Evolutionary conservation across 2,888 invertebrate genomes (phyloP), one percentile per base, ranked within the genome.

Genomic region (Oxycera nigricornis): DNA sequence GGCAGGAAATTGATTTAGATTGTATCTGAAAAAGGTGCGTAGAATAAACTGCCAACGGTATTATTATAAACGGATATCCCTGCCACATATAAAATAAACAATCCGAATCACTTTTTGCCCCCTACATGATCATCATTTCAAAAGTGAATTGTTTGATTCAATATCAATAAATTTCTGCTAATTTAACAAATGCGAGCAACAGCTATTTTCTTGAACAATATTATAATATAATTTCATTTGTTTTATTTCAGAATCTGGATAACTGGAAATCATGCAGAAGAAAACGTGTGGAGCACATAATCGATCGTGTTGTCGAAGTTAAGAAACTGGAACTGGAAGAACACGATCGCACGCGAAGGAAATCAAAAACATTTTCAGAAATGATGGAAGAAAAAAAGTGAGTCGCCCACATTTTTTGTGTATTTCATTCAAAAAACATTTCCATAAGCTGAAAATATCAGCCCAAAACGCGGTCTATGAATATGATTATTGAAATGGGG

Each of bases 211-310:
- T n/a, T n/a, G n/a, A n/a, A n/a, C n/a, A n/a, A n/a, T n/a, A n/a
- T n/a, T n/a, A n/a, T n/a, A n/a, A n/a, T n/a, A n/a, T n/a, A n/a
- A n/a, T n/a, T n/a, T n/a, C n/a, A 46, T 75, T 74, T 72, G 74
- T n/a, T 77, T 78, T 79, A 78, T 72, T 82, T 83, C 86, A 95
- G 95, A 95, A 95, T 87, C 88, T 95, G 87, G 95, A 95, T 87
- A 95, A 93, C 86, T 95, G 95, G 96, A 96, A 96, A 88, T 94
- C 93, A 79, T 94, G 94, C 78, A 89, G 96, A 81, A 91, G 96
- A 89, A 95, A 96, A 91, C 91, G 94, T 74, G 94, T 95, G 80
- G 94, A 95, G 82, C 94, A 94, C 84, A 94, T 94, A 79, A 94
- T 95, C 82, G 94, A 94, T 86, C 89, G 95, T 79, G 94, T 94